Base-by-base conservation (phyloP, 2,888 invertebrate genomes). In the Patella ulyssiponensis region DNA sequence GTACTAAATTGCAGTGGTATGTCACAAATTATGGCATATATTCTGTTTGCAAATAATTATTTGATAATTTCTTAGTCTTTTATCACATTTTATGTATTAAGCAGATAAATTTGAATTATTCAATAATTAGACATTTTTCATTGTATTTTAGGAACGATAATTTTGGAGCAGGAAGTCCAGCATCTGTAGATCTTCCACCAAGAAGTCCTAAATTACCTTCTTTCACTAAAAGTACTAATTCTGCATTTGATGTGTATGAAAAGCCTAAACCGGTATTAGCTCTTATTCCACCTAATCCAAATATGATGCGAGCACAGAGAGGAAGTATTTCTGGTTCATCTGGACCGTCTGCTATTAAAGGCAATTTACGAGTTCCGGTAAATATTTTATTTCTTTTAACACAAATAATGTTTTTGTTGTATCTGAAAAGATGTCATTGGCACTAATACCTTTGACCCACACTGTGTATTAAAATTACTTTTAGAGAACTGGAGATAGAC, bases 201-300 rank as follows among this genome's bases (percentile, higher is more conserved):
- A 84, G 80, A 58, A 76, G 85, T 20, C 85, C 84, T 5, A 84
- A 83, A 12, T 64, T 85, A 14, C 83, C 81, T 58, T 85, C 86
- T 1, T 80, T 85, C 2, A 82, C 81, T 69, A 83, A 84, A 77
- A 86, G 85, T 78, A 79, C 84, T 56, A 85, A 85, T 79, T 86
- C 86, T 51, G 85, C 84, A 3, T 86, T 87, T 80, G 88, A 88
- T 71, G 78, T 82, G 1, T 85, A 85, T 72, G 86, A 88, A 79
- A 86, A 85, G 78, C 81, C 84, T 12, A 73, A 76, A 23, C 75
- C 77, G 23, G 79, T 83, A n/a, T 81, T 80, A 27, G 81, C 81
- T 56, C 84, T 84, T 44, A 75, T 76, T 54, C 71, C 75, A 12
- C 76, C 72, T 15, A 52, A 73, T 23, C 69, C 76, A 9, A 70